Evolutionary conservation across 2,797 vertebrate species (phyloP).

Genomic region (Craterocephalus amniculus): DNA sequence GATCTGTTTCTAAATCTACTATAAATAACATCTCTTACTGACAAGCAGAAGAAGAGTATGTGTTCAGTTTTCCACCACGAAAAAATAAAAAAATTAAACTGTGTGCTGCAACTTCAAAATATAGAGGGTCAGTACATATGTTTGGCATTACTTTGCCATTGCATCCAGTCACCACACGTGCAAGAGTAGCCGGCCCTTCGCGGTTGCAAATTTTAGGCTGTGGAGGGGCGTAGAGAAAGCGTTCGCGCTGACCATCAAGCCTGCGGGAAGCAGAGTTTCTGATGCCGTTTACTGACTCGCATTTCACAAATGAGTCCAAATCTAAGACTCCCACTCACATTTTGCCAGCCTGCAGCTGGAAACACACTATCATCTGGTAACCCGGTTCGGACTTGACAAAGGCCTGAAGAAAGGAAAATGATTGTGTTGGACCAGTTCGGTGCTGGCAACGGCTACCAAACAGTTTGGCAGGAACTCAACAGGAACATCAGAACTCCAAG

Average conservation of each 20-base stretch:
- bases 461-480: constrained; percentile 34
- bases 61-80: neutral
- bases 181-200: neutral
- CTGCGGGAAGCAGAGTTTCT: constrained; percentile 4
- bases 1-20: neutral
- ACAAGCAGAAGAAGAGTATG: neutral
- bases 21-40: fast-evolving
- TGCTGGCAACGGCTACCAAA: constrained; percentile 20
- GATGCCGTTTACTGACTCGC: neutral
- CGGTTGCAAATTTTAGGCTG: constrained; percentile 7
- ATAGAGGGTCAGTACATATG: neutral
- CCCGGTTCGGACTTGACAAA: neutral
- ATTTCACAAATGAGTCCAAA: constrained; percentile 2
- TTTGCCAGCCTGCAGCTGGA: neutral
- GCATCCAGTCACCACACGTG: neutral
- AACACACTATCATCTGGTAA: constrained; percentile 15
- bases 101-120: neutral
- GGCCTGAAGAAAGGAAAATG: constrained; percentile 8
- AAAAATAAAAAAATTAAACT: neutral
- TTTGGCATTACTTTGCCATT: neutral
- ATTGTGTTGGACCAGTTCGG: constrained; percentile 16
- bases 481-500: constrained; percentile 8
- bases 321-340: neutral
- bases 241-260: constrained; percentile 5
- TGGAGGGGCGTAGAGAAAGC: neutral